Conservation (phyloP, 2,888 invertebrate species). For the Dromius quadrimaculatus region DNA sequence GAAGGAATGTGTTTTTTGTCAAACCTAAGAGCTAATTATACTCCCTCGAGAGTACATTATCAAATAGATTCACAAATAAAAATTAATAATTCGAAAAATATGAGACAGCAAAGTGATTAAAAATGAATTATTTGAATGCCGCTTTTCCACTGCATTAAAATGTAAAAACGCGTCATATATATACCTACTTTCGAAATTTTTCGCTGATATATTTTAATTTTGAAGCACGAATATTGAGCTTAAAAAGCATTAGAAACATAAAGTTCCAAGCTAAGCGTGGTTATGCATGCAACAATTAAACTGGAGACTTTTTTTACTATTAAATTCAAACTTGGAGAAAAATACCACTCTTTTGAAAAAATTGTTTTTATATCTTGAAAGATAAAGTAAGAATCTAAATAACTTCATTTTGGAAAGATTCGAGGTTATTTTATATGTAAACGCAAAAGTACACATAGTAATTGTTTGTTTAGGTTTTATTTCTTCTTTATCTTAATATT, state of each 20-base stretch:
- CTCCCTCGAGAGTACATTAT: not conserved
- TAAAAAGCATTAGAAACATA: slow-evolving; percentile 39
- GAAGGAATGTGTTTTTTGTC: slow-evolving; percentile 20
- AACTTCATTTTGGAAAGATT: slow-evolving; percentile 18
- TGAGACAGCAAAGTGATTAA: not conserved
- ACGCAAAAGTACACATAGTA: slow-evolving; percentile 22
- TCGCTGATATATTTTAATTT: slow-evolving; percentile 10
- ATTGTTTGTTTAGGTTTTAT: slow-evolving; percentile 18
- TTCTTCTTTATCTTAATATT: not conserved
- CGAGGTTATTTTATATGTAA: not conserved
- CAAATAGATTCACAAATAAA: not conserved
- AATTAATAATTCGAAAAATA: slow-evolving; percentile 12
- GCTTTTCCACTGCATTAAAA: not conserved
- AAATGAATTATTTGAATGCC: slow-evolving; percentile 19
- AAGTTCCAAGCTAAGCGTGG: slow-evolving; percentile 34
- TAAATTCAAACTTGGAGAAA: slow-evolving; percentile 40
- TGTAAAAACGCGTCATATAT: no score
- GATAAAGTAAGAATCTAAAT: slow-evolving; percentile 33
- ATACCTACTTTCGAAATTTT: slow-evolving; percentile 13
- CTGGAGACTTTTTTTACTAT: slow-evolving; percentile 31
- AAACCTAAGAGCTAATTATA: slow-evolving; percentile 14
- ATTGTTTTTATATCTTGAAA: slow-evolving; percentile 22
- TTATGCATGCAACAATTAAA: slow-evolving; percentile 39
- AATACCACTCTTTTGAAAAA: slow-evolving; percentile 1
- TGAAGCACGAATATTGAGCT: slow-evolving; percentile 41